Evolutionary conservation across 2,113 vertebrate genomes (phyloP).

Genomic region (Corythoichthys haematopterus): DNA sequence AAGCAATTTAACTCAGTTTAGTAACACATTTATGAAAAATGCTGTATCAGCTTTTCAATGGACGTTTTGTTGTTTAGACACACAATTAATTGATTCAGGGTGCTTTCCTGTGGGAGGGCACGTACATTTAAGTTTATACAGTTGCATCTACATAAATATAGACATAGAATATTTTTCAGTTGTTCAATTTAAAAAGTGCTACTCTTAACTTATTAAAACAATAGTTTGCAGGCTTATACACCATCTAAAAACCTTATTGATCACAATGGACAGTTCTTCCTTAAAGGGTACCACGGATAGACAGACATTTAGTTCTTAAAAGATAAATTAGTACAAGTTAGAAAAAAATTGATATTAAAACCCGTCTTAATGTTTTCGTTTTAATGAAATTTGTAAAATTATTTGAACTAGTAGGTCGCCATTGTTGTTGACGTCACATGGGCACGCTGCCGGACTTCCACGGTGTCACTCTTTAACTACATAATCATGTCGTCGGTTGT

Average conservation of each 20-base stretch:
- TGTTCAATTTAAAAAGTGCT: background rate
- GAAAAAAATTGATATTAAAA: too few relatives aligned
- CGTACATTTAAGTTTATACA: background rate
- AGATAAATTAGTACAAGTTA: too few relatives aligned
- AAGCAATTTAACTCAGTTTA: constrained; percentile 63
- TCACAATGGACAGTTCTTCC: too few relatives aligned
- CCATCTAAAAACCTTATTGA: background rate
- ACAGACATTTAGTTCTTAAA: too few relatives aligned
- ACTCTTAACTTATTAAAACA: background rate
- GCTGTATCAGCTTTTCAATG: background rate
- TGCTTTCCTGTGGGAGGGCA: background rate
- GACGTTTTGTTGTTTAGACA: background rate
- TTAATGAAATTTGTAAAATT: too few relatives aligned
- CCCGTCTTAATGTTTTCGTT: too few relatives aligned
- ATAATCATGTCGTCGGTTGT: too few relatives aligned
- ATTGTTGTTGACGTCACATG: too few relatives aligned
- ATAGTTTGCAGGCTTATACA: background rate
- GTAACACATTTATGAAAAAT: background rate
- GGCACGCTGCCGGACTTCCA: too few relatives aligned
- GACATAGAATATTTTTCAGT: background rate
- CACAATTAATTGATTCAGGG: background rate
- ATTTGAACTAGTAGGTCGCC: too few relatives aligned
- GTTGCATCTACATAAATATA: background rate
- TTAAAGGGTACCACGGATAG: too few relatives aligned
- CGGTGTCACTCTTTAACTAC: too few relatives aligned